phyloP scores from a whole-genome alignment of 1,140 invertebrate genomes.

The Asobara japonica region DNA sequence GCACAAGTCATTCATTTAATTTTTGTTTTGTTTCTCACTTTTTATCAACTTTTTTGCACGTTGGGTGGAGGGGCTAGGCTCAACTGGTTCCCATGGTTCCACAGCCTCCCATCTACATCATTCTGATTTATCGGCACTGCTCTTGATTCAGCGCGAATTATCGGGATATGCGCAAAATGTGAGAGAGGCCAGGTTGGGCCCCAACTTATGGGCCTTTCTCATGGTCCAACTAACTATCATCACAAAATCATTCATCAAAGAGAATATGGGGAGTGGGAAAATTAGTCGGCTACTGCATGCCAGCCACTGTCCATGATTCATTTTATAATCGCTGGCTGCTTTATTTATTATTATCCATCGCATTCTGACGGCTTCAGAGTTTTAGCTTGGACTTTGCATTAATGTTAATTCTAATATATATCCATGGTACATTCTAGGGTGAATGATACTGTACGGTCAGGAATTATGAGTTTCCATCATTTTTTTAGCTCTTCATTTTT shows the following conservation, averaged over 20 bases:
- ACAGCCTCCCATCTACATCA: conserved; percentile 44
- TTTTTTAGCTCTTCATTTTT: too few relatives aligned
- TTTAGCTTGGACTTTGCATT: neutral
- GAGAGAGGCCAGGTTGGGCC: too few relatives aligned
- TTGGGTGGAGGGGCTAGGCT: neutral
- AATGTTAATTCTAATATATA: too few relatives aligned
- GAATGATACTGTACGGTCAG: too few relatives aligned
- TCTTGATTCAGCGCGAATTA: conserved; percentile 53
- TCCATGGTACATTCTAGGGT: too few relatives aligned
- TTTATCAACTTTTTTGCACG: conserved; percentile 25
- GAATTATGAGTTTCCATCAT: too few relatives aligned
- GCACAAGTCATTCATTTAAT: neutral
- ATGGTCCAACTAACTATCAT: neutral
- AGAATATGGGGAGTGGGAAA: conserved; percentile 28
- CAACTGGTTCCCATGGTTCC: conserved; percentile 53
- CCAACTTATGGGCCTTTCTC: conserved; percentile 1
- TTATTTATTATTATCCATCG: conserved; percentile 21
- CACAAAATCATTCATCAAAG: conserved; percentile 29
- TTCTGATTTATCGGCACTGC: conserved; percentile 53
- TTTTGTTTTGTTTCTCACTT: neutral
- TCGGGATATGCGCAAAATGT: conserved; percentile 50
- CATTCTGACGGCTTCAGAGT: neutral
- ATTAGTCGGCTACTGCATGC: conserved; percentile 26
- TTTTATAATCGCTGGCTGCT: conserved; percentile 23
- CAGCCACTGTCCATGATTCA: conserved; percentile 33